Base-by-base conservation (phyloP, 2,888 invertebrate species). In the Pseudococcus viburni region DNA sequence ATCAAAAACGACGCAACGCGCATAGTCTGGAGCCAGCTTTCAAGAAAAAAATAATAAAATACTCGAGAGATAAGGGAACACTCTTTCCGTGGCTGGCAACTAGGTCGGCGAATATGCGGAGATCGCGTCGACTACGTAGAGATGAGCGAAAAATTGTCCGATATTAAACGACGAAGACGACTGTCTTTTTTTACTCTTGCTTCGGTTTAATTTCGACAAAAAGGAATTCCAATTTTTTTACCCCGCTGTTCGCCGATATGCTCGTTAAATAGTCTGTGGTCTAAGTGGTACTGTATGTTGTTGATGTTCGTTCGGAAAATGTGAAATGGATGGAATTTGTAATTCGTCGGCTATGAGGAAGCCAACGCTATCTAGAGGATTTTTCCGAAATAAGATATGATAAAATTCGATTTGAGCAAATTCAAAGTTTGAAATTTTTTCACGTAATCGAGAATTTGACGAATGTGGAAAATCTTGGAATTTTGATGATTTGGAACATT, bases 91-190 rank as follows among this genome's bases (percentile, higher is more conserved):
- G 19, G 19, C 59, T 19, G 59, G 59, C 59, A 59, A 59, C 19
- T 59, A 59, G 59, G 59, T 59, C 59, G 59, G 59, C 19, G 59
- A 59, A 59, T 59, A 59, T 59, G 59, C 59, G 59, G n/a, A 59
- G 9, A 19, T 59, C 59, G 59, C 19, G 19, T 19, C n/a, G 46
- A 55, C 55, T 12, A 19, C 19, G 59, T 19, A n/a, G 19, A 59
- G 59, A 59, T 59, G 59, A 19, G n/a, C 59, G 59, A 59, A 59
- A 59, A 59, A 59, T 59, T 59, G 59, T 59, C 59, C 59, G 19
- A 59, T 59, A 59, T 59, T 59, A 59, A 59, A 59, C 19, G 59
- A 59, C n/a, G n/a, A 19, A 0, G 19, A 6, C 59, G 59, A 59
- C 59, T 59, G n/a, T 59, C 19, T 59, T 59, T 59, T 59, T 59